Evolutionary conservation across 2,113 vertebrate genomes (phyloP), one percentile per base, ranked within the genome.

Genomic region (Drymodes brunneopygia): DNA sequence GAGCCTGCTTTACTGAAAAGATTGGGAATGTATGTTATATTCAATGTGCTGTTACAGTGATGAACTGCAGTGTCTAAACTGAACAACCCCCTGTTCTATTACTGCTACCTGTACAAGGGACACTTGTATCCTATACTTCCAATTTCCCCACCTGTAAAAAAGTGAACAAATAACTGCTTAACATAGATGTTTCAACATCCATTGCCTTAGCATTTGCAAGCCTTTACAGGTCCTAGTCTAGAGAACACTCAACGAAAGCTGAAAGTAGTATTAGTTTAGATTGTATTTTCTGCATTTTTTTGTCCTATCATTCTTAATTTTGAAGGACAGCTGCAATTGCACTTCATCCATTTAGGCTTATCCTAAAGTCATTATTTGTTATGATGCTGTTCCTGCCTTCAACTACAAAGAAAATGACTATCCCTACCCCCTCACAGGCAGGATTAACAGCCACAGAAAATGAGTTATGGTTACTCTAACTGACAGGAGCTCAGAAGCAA

Each of bases 341-440:
- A 69, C 27, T 93, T 94, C 93, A 95, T 95, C 86, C 48, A 66
- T 96, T 96, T 95, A 92, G 89, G 73, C 70, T 96, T 95, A 94
- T 94, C 93, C 93, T 97, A 88, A 95, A 96, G 93, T 94, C 94
- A 95, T 96, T 95, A 95, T 95, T 97, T 94, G 90, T 94, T 94
- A 95, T 94, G 81, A 95, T 94, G 78, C 91, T 95, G 81, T 95
- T 96, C 90, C 93, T 95, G 91, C 87, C 87, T 95, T 94, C 91
- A 97, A 73, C 91, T 94, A 85, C 84, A 88, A 84, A 91, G 93
- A 91, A 95, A 97, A 96, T 95, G 1, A 95, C 90, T 95, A 65
- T 90, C 70, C 91, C 87, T 94, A 88, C 92, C 58, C 90, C 79
- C 74, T 94, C 95, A 95, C 66, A 91, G 47, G 74, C 84, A 91